Percentiles rank a stretch among this genome's conserved stretches.
Conservation (phyloP, 2,797 vertebrate species). For the Catharus ustulatus region DNA sequence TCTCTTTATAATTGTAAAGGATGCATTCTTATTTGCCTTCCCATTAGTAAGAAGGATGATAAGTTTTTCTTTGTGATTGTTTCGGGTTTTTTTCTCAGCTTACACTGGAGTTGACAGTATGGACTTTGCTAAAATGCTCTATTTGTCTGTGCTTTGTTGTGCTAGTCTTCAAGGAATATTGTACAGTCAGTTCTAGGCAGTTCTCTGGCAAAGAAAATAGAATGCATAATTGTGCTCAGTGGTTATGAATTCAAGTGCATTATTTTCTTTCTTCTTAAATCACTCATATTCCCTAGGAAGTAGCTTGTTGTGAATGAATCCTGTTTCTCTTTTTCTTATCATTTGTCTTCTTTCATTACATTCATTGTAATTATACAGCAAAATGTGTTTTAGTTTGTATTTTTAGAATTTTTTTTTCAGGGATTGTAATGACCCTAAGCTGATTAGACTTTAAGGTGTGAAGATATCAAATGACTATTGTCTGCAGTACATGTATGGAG, state of each 20-base stretch:
- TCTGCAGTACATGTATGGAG: neutral
- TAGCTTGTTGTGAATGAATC: neutral
- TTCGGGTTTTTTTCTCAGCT: neutral
- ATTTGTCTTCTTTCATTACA: conserved; percentile 45
- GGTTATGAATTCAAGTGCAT: neutral
- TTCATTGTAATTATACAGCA: conserved; percentile 11
- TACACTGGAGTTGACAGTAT: neutral
- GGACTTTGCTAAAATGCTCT: neutral
- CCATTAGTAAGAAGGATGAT: neutral
- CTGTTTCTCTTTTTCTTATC: neutral
- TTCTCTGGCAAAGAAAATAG: conserved; percentile 19
- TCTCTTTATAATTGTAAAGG: neutral
- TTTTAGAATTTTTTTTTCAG: conserved; percentile 25
- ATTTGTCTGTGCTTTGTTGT: neutral
- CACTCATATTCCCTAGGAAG: conserved; percentile 15
- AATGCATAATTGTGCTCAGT: neutral
- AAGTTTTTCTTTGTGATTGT: neutral
- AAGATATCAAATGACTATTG: conserved; percentile 8
- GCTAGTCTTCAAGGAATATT: neutral
- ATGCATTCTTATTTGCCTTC: neutral
- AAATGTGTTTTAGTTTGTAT: neutral
- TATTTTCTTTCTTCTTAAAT: conserved; percentile 26
- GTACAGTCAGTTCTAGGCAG: neutral
- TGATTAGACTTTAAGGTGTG: conserved; percentile 19
- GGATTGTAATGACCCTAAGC: neutral